Evolutionary conservation across 2,888 invertebrate species (phyloP).

Genomic region (Synergus laeviventris): DNA sequence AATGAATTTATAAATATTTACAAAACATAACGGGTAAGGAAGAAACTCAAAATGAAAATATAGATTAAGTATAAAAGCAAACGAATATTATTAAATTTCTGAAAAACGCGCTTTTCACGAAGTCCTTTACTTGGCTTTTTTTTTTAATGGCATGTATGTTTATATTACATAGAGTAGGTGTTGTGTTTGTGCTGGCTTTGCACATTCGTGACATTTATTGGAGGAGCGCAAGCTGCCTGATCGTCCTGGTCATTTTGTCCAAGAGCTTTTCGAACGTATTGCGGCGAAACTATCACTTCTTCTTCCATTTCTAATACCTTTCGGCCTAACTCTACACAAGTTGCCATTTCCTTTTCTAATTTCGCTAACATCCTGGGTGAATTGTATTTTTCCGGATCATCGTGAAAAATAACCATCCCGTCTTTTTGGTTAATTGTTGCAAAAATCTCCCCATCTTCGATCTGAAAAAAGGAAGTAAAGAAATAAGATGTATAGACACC

Average conservation of each 20-base stretch:
- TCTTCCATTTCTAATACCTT: conserved; percentile 95
- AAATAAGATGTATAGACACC: conserved; percentile 1
- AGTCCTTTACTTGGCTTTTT: conserved; percentile 50
- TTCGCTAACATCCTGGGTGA: conserved; percentile 91
- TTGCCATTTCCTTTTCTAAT: conserved; percentile 90
- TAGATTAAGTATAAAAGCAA: background rate
- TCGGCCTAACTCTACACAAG: conserved; percentile 92
- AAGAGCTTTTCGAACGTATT: conserved; percentile 81
- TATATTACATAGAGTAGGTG: conserved; percentile 74
- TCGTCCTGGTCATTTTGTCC: conserved; percentile 74
- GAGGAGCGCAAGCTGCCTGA: conserved; percentile 67
- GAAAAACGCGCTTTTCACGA: conserved; percentile 52
- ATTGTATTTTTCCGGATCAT: conserved; percentile 96
- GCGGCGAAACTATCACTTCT: conserved; percentile 94
- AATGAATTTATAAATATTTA: conserved; percentile 18
- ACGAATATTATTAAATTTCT: conserved; percentile 26
- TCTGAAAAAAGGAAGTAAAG: conserved; percentile 78
- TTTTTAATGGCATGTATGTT: conserved; percentile 37
- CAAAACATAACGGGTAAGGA: background rate
- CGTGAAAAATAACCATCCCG: conserved; percentile 97
- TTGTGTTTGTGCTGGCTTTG: conserved; percentile 73
- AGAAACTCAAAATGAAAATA: background rate
- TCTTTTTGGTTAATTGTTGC: conserved; percentile 98
- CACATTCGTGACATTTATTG: conserved; percentile 69
- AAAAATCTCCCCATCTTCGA: conserved; percentile 97